Evolutionary conservation across 1,140 invertebrate genomes (phyloP).

Genomic region (Mercenaria mercenaria): DNA sequence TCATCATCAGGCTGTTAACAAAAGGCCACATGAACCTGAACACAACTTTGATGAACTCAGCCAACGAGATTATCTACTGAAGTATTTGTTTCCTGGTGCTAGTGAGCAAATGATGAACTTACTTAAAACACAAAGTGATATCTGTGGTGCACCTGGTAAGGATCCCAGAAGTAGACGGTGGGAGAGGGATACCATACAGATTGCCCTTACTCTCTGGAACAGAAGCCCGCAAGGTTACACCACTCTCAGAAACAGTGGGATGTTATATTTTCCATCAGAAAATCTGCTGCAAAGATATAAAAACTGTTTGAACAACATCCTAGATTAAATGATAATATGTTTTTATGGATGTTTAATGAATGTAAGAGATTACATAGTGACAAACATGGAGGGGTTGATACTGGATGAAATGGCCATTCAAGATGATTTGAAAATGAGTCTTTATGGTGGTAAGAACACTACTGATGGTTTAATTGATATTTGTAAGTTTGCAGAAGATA

Average conservation of each 20-base stretch:
- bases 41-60: too few species aligned
- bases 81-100: background rate
- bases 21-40: background rate
- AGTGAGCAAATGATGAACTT: constrained; percentile 5
- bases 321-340: constrained; percentile 7
- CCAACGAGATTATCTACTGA: background rate
- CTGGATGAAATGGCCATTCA: constrained; percentile 35
- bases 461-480: background rate
- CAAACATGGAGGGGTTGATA: constrained; percentile 1
- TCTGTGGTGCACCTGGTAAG: background rate
- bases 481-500: background rate
- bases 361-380: background rate
- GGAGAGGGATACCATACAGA: background rate
- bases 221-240: constrained; percentile 1
- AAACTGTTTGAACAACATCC: constrained; percentile 28
- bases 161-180: constrained; percentile 24
- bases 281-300: constrained; percentile 36
- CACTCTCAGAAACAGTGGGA: background rate
- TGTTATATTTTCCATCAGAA: background rate
- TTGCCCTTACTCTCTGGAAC: constrained; percentile 18
- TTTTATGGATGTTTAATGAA: constrained; percentile 30
- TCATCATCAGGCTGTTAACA: background rate
- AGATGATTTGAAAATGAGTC: constrained; percentile 10
- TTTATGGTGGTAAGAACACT: constrained; percentile 23
- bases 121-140: background rate